Evolutionary conservation across 2,113 vertebrate species (phyloP), one percentile per base, ranked within the genome.

Genomic region (Crotalus tigris): DNA sequence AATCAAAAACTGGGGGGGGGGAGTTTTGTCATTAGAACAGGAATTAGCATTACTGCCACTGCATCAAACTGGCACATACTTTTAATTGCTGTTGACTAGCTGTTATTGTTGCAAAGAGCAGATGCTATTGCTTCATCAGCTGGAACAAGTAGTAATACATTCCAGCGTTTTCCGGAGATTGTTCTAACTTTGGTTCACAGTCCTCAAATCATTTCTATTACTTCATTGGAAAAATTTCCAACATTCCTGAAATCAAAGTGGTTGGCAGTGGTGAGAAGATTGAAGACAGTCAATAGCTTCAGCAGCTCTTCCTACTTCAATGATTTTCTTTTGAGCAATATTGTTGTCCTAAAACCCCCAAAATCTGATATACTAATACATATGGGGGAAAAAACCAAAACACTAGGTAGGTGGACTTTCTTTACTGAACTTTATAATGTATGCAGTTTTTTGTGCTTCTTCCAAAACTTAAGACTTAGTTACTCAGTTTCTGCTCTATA

Each of bases 191-290:
- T 96, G 95, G 95, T 96, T 97, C 95, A 94, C 94, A 96, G 94
- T 95, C 96, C 96, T 95, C 96, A 97, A 98, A 97, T 96, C 93
- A 97, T 96, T 97, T 95, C 96, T 95, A 97, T 96, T 97, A 96
- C 96, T 96, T 93, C 96, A 91, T 92, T 98, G 96, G 97, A 96
- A 96, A 81, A 96, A 90, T 95, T 92, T 93, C 96, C 95, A 95
- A 94, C 97, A 97, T 97, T 97, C 97, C 94, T 95, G 96, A 97
- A 97, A 87, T 98, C 92, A 94, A 96, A 51, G 49, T 92, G 88
- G 94, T 49, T 93, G 88, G 88, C 75, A 93, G 29, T 23, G 26
- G 33, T 53, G 93, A 92, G 75, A 85, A 95, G 85, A 96, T 94
- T 94, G 94, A 96, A 96, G 95, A 95, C 88, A 96, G 90, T 89